Percentiles rank a stretch among this genome's conserved stretches.
These are phyloP conservation scores for Sibirionetta formosa DNA, from an alignment of 2,797 vertebrate genomes.

Conservation along the genomic window DNA sequence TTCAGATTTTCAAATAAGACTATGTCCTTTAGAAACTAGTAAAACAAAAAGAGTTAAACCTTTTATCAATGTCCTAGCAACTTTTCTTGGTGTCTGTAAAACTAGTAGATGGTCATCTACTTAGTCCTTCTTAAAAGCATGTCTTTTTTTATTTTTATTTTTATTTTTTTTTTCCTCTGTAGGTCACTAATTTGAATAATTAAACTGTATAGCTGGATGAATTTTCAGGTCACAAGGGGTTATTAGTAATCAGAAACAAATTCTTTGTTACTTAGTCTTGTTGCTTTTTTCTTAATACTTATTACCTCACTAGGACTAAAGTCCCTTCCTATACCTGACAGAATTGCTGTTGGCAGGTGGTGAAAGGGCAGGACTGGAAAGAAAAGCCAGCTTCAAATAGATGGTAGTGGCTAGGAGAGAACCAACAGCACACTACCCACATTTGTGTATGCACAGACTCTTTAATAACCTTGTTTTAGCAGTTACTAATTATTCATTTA, in stretches of 20 bases:
- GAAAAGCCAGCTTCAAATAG: background rate
- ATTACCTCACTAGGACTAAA: background rate
- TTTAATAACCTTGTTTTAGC: background rate
- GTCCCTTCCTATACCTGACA: background rate
- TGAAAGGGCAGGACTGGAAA: background rate
- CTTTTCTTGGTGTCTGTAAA: background rate
- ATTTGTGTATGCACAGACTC: background rate
- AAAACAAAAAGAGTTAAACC: background rate
- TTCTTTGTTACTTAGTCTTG: background rate
- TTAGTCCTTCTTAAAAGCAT: background rate
- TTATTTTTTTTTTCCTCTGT: background rate
- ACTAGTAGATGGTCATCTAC: background rate
- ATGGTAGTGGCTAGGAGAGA: background rate
- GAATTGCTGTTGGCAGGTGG: background rate
- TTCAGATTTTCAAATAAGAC: background rate
- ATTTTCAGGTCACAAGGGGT: background rate
- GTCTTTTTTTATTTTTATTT: background rate
- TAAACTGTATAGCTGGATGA: background rate
- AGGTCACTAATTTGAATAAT: background rate
- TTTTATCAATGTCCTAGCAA: fast-evolving
- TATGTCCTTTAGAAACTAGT: background rate
- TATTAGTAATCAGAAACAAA: background rate
- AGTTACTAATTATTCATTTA: background rate
- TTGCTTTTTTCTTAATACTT: background rate
- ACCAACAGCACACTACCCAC: background rate